Evolutionary conservation across 2,797 vertebrate genomes (phyloP).

Genomic region (Pagetopsis macropterus): DNA sequence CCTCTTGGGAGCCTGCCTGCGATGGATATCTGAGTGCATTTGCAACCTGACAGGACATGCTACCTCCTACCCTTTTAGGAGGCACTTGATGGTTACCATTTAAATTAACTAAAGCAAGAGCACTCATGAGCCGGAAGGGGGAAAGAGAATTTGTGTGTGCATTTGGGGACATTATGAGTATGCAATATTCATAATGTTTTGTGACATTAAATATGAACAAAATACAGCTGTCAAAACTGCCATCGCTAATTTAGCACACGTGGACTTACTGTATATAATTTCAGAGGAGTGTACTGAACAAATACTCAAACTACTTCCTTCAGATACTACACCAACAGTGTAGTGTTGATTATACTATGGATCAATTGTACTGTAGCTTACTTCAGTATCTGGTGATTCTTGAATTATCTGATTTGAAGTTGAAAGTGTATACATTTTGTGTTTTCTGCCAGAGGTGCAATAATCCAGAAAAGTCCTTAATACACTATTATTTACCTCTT

Average conservation of each 20-base stretch:
- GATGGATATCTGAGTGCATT: constrained; percentile 66
- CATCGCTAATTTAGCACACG: constrained; percentile 1
- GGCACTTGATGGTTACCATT: constrained; percentile 56
- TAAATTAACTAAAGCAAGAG: constrained; percentile 44
- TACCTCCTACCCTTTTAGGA: constrained; percentile 54
- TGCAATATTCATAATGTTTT: constrained; percentile 45
- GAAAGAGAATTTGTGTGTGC: constrained; percentile 6
- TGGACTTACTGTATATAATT: background rate
- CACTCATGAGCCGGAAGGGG: background rate
- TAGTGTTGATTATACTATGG: background rate
- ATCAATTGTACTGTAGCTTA: background rate
- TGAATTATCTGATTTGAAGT: background rate
- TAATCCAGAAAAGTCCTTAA: background rate
- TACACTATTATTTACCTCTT: background rate
- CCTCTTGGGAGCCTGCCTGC: constrained; percentile 35
- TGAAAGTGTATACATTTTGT: background rate
- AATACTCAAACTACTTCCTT: background rate
- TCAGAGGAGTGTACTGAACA: background rate
- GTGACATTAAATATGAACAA: constrained; percentile 35
- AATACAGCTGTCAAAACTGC: constrained; percentile 51
- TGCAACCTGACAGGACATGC: constrained; percentile 59
- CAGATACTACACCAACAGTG: background rate
- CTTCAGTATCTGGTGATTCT: background rate
- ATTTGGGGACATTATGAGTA: constrained; percentile 33
- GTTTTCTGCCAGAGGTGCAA: background rate